A percentile compares a stretch with the other conserved stretches of the same genome.
These are phyloP conservation scores for Drosophila lacicola DNA, from an alignment of 2,888 invertebrate genomes.

Conservation along the genomic window DNA sequence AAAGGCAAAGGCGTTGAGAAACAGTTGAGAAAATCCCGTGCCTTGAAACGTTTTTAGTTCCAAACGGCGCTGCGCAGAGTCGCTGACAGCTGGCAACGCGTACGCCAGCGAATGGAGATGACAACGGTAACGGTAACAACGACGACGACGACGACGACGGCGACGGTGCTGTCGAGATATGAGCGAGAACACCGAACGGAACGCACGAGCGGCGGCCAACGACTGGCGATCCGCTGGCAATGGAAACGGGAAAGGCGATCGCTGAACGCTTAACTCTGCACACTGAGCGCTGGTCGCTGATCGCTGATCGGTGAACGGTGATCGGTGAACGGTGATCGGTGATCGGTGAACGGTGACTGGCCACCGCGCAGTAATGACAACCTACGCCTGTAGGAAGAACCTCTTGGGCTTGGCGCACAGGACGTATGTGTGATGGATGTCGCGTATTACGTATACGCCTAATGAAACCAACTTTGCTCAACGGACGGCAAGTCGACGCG, in stretches of 20 bases:
- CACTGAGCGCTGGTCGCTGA: slow-evolving; percentile 5
- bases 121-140: slow-evolving; percentile 42
- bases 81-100: slow-evolving; percentile 65
- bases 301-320: not conserved
- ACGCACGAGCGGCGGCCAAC: slow-evolving; percentile 74
- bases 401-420: slow-evolving; percentile 2
- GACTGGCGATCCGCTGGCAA: slow-evolving; percentile 55
- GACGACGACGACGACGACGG: slow-evolving; percentile 7
- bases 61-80: slow-evolving; percentile 56
- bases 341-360: slow-evolving; percentile 8
- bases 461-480: slow-evolving; percentile 63
- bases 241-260: slow-evolving; percentile 27
- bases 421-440: slow-evolving; percentile 36
- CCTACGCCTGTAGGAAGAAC: slow-evolving; percentile 17
- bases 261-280: not conserved
- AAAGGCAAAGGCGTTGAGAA: slow-evolving; percentile 57
- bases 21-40: slow-evolving; percentile 63
- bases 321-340: not conserved
- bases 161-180: slow-evolving; percentile 23
- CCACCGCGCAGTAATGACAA: slow-evolving; percentile 38
- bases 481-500: slow-evolving; percentile 54
- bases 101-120: slow-evolving; percentile 55
- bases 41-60: slow-evolving; percentile 69
- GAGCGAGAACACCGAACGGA: slow-evolving; percentile 61
- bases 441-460: slow-evolving; percentile 64